Conservation (phyloP, 2,888 invertebrate genomes). For the Tipula unca region DNA sequence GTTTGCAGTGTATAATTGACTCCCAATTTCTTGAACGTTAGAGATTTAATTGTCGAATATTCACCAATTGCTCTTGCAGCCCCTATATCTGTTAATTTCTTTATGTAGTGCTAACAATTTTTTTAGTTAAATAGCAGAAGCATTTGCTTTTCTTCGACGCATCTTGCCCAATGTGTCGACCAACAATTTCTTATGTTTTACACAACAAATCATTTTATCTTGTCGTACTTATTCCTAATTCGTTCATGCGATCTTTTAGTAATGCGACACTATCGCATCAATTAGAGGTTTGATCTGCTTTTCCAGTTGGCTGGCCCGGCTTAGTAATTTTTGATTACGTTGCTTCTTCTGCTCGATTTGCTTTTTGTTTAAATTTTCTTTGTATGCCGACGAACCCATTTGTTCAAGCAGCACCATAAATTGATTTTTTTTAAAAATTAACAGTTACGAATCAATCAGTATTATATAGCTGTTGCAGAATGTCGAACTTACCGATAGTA, state of each 20-base stretch:
- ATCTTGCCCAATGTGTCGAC: constrained; percentile 84
- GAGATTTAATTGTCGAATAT: no score
- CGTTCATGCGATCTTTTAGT: constrained; percentile 81
- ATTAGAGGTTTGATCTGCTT: constrained; percentile 88
- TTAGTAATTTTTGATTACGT: constrained; percentile 70
- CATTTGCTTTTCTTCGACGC: no score
- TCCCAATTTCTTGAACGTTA: no score
- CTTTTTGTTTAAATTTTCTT: constrained; percentile 56
- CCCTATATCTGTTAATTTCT: no score
- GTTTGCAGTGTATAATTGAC: no score
- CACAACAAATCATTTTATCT: constrained; percentile 77
- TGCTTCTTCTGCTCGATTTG: constrained; percentile 80
- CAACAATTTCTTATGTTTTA: constrained; percentile 86
- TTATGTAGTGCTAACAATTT: no score
- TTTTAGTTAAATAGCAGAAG: no score
- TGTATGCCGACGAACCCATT: constrained; percentile 74
- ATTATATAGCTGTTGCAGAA: constrained; percentile 28
- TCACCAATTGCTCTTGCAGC: no score
- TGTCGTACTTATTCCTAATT: constrained; percentile 80
- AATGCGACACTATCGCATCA: constrained; percentile 84
- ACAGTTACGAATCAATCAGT: no score
- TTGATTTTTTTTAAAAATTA: constrained; percentile 58
- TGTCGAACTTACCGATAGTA: constrained; percentile 43
- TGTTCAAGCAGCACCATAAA: constrained; percentile 74
- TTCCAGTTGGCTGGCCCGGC: constrained; percentile 80